Conservation (phyloP, 1,140 invertebrate genomes). For the Matsumurasca onukii region DNA sequence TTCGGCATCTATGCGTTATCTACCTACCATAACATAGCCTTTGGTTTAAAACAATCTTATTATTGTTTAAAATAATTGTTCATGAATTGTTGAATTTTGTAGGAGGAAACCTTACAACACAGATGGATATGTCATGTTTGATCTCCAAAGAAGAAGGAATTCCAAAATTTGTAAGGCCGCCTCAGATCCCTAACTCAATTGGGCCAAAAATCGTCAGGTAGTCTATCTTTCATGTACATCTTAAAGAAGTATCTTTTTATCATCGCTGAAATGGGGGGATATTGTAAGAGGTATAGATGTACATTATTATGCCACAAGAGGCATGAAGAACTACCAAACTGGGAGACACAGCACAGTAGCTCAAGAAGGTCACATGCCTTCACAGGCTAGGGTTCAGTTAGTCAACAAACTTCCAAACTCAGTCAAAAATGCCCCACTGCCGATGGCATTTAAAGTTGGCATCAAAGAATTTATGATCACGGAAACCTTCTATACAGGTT, state of each 20-base stretch:
- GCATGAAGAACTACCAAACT: no score
- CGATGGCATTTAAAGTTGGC: neutral
- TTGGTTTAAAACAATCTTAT: no score
- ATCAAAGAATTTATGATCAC: neutral
- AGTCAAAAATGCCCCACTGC: neutral
- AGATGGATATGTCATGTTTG: neutral
- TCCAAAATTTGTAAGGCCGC: conserved; percentile 9
- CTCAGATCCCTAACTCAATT: neutral
- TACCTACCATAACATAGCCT: no score
- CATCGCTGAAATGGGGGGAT: neutral
- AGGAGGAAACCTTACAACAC: neutral
- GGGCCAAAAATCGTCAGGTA: conserved; percentile 16
- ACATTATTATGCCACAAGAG: no score
- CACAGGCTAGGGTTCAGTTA: neutral
- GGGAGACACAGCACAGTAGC: no score
- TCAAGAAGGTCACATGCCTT: neutral
- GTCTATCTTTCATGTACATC: no score
- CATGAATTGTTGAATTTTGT: no score
- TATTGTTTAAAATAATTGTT: no score
- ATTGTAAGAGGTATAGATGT: neutral
- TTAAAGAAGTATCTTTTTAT: neutral
- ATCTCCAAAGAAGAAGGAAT: neutral
- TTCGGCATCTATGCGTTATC: no score
- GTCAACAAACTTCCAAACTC: no score
- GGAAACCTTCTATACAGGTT: no score